Base-by-base conservation (phyloP, 2,113 vertebrate species). In the Mirounga angustirostris region DNA sequence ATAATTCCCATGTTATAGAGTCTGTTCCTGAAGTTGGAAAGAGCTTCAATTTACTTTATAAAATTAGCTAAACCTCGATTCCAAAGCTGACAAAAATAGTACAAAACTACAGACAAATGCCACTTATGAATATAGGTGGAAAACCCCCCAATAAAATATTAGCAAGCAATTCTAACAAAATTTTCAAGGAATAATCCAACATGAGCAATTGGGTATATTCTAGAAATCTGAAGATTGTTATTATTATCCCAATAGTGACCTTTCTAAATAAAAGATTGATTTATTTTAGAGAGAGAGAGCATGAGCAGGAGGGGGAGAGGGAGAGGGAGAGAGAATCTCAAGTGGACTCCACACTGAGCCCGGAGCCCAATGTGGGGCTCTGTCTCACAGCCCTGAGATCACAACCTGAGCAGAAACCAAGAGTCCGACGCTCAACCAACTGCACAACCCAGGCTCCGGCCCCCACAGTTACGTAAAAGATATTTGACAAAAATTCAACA, bases 1-100 rank as follows among this genome's bases (percentile, higher is more conserved):
- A 97, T 95, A 97, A 97, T 92, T 96, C 85, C 86, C 96, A 95
- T 69, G 91, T 91, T 97, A 95, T 24, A 93, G 21, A 95, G 86
- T 40, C 36, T 56, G 86, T 67, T 90, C 95, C 89, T 10, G 0
- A 91, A 86, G 59, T 3, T 91, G 94, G 67, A 96, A 97, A 93
- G 86, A 56, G 28, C 46, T 89, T 96, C 69, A 85, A 93, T 67
- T 95, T 94, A 97, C 76, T 96, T 90, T 85, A 96, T 92, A 96
- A 97, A 97, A 97, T 96, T 74, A 97, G 88, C 83, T 95, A 94
- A 94, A n/a, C 82, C 81, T 95, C 36, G 22, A 86, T 78, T 95
- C 59, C 90, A 96, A 96, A 97, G 56, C 54, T 52, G 86, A 95
- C 78, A 89, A 95, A 97, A 97, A 97, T 58, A 97, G 95, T 88